Evolutionary conservation across 2,113 vertebrate genomes (phyloP), one percentile per base, ranked within the genome.

Genomic region (Chaenogobius annularis): DNA sequence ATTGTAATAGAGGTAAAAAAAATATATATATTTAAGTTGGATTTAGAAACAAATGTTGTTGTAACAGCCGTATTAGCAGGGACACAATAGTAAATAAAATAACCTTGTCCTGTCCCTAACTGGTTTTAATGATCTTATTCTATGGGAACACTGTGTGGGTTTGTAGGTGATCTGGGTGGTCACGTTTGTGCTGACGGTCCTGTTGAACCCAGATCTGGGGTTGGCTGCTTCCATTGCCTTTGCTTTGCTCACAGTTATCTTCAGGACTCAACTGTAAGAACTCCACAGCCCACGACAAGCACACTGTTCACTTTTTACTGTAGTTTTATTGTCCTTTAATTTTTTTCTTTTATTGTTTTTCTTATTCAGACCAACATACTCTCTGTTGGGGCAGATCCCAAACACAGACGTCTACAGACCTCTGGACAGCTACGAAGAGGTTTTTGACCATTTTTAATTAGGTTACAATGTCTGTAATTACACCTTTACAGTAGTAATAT

Each of bases 241-340:
- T 54, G 92, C 95, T 20, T 85, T 98, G 75, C 89, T 98, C 81
- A 95, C 95, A 0, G 93, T 98, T 84, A 95, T 98, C 89, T 92
- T 97, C 91, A 95, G 95, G 74, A 96, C 92, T 0, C 96, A 98
- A 82, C 90, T 96, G 96, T 98, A 86, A 92, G 96, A 93, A 40
- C 4, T n/a, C n/a, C 8, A n/a, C 54, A 17, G 46, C 59, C 9
- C 17, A 1, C 40, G 4, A 46, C 44, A 12, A 46, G 11, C 6
- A 54, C 17, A 54, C 15, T 50, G 5, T 50, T 50, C 47, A 17
- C 19, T 20, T 20, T 54, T 8, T 7, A n/a, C 17, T 20, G 50
- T 20, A n/a, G 9, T 20, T 54, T 10, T 54, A 54, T n/a, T 10
- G 50, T 23, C 2, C 3, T 46, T 46, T 44, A 14, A 44, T 20